Evolutionary conservation across 2,888 invertebrate genomes (phyloP).

Genomic region (Tanytarsus gracilentus): DNA sequence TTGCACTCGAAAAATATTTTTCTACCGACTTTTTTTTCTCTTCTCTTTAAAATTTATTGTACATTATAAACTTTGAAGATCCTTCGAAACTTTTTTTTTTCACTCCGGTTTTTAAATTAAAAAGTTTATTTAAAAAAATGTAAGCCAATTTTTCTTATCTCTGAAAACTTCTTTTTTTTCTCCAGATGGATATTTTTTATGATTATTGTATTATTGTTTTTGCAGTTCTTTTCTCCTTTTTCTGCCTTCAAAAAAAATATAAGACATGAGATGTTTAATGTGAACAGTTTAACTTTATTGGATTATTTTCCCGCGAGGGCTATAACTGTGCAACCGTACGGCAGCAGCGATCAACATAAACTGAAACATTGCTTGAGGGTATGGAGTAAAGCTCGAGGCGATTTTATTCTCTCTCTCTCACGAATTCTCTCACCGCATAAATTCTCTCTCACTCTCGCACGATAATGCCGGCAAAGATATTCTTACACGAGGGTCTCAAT

Average conservation of each 20-base stretch:
- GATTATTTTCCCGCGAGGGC: slow-evolving; percentile 19
- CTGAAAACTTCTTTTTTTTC: slow-evolving; percentile 14
- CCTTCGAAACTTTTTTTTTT: no score
- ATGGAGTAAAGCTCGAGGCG: slow-evolving; percentile 20
- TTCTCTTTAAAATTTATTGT: no score
- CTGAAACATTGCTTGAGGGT: slow-evolving; percentile 10
- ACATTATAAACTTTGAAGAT: no score
- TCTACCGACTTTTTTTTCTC: no score
- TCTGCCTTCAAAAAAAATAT: background rate
- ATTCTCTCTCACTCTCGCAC: slow-evolving; percentile 1
- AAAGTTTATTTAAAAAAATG: no score
- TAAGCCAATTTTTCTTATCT: slow-evolving; percentile 21
- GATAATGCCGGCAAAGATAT: no score
- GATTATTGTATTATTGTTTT: background rate
- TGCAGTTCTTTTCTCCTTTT: background rate
- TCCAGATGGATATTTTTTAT: slow-evolving; percentile 7
- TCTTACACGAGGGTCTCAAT: no score
- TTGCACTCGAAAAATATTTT: background rate
- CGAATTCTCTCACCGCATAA: background rate
- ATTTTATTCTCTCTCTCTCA: slow-evolving; percentile 1
- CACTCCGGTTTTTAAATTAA: no score
- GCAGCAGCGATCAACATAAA: slow-evolving; percentile 22
- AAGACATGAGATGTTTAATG: slow-evolving; percentile 2
- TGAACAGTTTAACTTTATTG: background rate
- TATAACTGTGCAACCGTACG: slow-evolving; percentile 25